Percentiles rank a stretch among this genome's conserved stretches.
phyloP scores from a whole-genome alignment of 2,888 invertebrate species.

The Digitonthophagus gazella region DNA sequence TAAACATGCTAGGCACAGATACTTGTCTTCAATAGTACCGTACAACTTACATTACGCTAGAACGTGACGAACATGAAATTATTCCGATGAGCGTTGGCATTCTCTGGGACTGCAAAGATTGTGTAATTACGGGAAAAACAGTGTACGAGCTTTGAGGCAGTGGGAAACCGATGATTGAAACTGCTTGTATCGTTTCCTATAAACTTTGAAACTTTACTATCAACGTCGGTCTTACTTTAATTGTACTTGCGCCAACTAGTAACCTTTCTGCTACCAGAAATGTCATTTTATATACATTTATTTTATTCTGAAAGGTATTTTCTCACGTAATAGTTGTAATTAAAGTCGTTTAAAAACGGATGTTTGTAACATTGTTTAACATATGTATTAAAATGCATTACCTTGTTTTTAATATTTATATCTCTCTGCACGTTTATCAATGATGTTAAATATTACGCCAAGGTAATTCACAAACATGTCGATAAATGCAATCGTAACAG shows the following conservation, averaged over 20 bases:
- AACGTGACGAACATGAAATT: conserved; percentile 15
- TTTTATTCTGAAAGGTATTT: not conserved
- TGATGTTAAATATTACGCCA: not conserved
- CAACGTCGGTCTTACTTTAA: conserved; percentile 1
- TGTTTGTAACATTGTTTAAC: no score
- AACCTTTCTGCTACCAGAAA: not conserved
- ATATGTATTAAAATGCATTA: not conserved
- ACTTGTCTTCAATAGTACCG: conserved; percentile 2
- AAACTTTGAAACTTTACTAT: not conserved
- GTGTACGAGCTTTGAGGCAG: not conserved
- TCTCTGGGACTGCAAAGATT: conserved; percentile 9
- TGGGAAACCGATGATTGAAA: conserved; percentile 2
- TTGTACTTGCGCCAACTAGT: not conserved
- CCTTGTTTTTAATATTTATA: not conserved
- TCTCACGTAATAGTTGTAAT: not conserved
- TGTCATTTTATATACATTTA: not conserved
- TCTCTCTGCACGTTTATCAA: not conserved
- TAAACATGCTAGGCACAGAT: conserved; percentile 13
- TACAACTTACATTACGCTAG: conserved; percentile 15
- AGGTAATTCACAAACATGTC: not conserved
- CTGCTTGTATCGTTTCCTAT: not conserved
- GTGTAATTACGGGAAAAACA: conserved; percentile 7
- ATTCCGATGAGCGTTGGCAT: conserved; percentile 7
- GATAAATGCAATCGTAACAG: not conserved
- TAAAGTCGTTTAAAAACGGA: not conserved